phyloP scores from a whole-genome alignment of 2,113 vertebrate species.

The Lophochroa leadbeateri region DNA sequence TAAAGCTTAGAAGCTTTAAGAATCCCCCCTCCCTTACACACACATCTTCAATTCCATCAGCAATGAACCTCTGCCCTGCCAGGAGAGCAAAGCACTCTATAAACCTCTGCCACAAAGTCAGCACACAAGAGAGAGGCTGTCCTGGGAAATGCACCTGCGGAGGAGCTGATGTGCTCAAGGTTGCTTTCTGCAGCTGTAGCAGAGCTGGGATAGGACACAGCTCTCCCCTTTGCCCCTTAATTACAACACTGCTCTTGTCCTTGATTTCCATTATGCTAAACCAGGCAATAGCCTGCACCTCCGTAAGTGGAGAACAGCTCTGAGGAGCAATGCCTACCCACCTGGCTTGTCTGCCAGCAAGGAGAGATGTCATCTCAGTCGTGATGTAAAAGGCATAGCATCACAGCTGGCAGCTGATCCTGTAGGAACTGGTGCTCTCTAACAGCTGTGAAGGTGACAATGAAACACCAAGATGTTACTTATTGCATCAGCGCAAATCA shows the following conservation, averaged over 20 bases:
- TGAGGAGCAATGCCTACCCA: conserved; percentile 8
- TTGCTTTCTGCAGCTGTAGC: neutral
- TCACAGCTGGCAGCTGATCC: conserved; percentile 28
- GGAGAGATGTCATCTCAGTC: conserved; percentile 12
- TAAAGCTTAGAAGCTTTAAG: conserved; percentile 3
- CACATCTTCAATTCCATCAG: neutral
- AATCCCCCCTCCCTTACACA: rapidly evolving
- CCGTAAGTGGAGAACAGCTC: neutral
- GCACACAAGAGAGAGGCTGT: neutral
- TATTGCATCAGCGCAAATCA: neutral
- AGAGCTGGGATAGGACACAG: neutral
- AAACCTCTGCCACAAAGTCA: neutral
- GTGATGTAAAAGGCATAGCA: neutral
- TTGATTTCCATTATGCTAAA: neutral
- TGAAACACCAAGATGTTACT: neutral
- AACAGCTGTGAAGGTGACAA: conserved; percentile 35
- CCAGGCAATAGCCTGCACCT: rapidly evolving
- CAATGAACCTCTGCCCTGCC: neutral
- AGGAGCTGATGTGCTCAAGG: neutral
- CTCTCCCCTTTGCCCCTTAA: neutral
- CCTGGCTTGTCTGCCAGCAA: conserved; percentile 46
- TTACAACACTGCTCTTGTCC: neutral
- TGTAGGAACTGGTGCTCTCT: conserved; percentile 1
- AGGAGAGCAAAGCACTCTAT: neutral
- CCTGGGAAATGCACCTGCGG: neutral